Evolutionary conservation across 2,888 invertebrate species (phyloP).

Genomic region (Pollenia labialis): DNA sequence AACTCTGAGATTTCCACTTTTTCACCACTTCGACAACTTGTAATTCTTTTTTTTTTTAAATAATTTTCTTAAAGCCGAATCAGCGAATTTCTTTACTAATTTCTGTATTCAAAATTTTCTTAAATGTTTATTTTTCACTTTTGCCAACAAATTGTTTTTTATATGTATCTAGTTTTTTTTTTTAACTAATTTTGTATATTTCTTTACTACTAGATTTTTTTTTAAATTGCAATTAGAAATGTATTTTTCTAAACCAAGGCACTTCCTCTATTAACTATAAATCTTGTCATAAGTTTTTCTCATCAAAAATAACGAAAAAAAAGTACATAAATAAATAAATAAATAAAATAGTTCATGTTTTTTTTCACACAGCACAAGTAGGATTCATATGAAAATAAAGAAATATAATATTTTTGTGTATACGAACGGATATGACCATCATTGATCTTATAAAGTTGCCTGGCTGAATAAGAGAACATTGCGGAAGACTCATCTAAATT

Average conservation of each 20-base stretch:
- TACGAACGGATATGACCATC: slow-evolving; percentile 59
- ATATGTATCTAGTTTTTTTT: too few species aligned
- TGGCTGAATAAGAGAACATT: not conserved
- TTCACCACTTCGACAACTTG: too few species aligned
- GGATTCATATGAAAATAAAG: not conserved
- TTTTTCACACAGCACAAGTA: slow-evolving; percentile 22
- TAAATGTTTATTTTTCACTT: too few species aligned
- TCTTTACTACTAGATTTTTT: not conserved
- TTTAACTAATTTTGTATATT: not conserved
- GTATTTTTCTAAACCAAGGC: slow-evolving; percentile 13
- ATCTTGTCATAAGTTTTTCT: slow-evolving; percentile 44
- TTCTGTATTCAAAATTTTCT: too few species aligned
- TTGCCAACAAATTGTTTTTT: too few species aligned
- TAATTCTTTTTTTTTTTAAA: too few species aligned
- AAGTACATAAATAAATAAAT: not conserved
- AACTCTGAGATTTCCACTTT: too few species aligned
- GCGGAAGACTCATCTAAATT: slow-evolving; percentile 23
- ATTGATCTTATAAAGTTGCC: slow-evolving; percentile 58
- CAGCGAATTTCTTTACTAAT: too few species aligned
- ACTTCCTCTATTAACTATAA: slow-evolving; percentile 49
- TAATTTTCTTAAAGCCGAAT: too few species aligned
- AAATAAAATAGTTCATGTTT: slow-evolving; percentile 33
- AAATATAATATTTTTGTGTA: slow-evolving; percentile 41
- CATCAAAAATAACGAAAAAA: not conserved
- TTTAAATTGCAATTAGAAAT: not conserved